These are phyloP conservation scores for Copsychus sechellarum DNA, from an alignment of 2,113 vertebrate species.

Conservation along the genomic window DNA sequence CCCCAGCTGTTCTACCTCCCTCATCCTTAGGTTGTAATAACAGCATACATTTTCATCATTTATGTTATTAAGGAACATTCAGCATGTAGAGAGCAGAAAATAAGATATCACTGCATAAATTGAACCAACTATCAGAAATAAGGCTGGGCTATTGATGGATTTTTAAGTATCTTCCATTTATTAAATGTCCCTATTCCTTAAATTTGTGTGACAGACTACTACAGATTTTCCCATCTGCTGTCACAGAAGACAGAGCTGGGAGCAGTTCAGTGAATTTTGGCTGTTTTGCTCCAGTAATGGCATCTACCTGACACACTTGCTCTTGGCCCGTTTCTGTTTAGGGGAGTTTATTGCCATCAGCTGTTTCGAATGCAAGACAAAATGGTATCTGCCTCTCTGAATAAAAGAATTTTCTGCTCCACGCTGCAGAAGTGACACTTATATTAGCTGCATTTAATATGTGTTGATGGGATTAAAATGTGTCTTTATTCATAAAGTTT, in stretches of 20 bases:
- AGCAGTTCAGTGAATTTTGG: not conserved
- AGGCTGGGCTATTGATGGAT: not conserved
- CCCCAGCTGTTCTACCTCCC: not conserved
- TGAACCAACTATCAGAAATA: not conserved
- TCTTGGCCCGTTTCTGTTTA: constrained; percentile 9
- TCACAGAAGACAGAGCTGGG: not conserved
- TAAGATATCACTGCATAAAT: constrained; percentile 6
- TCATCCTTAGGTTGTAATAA: not conserved
- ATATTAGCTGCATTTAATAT: constrained; percentile 63
- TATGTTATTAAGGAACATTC: not conserved
- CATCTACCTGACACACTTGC: not conserved
- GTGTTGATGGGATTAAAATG: constrained; percentile 70
- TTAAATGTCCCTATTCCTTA: constrained; percentile 11
- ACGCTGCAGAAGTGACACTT: constrained; percentile 55
- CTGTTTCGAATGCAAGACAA: not conserved
- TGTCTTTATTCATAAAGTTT: constrained; percentile 28
- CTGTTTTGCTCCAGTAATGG: not conserved
- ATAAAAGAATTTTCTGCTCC: constrained; percentile 45
- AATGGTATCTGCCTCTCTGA: constrained; percentile 16
- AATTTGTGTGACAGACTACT: not conserved
- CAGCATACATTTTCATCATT: not conserved
- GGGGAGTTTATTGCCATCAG: not conserved
- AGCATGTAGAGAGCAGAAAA: constrained; percentile 6
- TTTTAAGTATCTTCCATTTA: constrained; percentile 17
- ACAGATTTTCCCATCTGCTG: not conserved